A percentile compares a stretch with the other conserved stretches of the same genome.
Evolutionary conservation across 2,888 invertebrate genomes (phyloP).

Genomic region (Pegoplata infirma): DNA sequence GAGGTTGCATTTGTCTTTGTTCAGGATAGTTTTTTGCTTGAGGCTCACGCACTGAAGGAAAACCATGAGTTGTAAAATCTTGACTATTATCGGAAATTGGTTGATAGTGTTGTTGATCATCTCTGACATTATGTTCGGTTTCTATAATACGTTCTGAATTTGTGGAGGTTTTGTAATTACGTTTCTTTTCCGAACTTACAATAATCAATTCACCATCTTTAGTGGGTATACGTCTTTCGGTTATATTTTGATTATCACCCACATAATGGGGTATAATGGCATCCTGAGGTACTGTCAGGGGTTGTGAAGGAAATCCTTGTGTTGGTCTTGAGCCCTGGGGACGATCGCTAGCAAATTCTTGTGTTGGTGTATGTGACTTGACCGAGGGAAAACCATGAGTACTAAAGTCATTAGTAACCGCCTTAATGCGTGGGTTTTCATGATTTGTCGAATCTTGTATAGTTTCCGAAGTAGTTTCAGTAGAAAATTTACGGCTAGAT

Average conservation of each 20-base stretch:
- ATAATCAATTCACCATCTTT: slow-evolving; percentile 68
- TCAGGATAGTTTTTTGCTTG: slow-evolving; percentile 37
- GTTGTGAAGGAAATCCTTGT: slow-evolving; percentile 11
- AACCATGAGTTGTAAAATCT: slow-evolving; percentile 65
- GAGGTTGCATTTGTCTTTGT: slow-evolving; percentile 34
- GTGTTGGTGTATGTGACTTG: slow-evolving; percentile 69
- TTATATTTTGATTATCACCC: slow-evolving; percentile 30
- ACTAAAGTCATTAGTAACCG: slow-evolving; percentile 65
- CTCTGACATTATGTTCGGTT: slow-evolving; percentile 67
- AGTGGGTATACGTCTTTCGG: slow-evolving; percentile 54
- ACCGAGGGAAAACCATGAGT: slow-evolving; percentile 73
- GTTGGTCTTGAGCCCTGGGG: slow-evolving; percentile 53
- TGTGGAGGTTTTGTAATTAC: slow-evolving; percentile 69
- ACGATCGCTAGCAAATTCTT: slow-evolving; percentile 69
- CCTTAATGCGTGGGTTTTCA: slow-evolving; percentile 29
- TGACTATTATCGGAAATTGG: slow-evolving; percentile 36
- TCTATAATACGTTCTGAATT: slow-evolving; percentile 70
- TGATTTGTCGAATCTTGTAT: slow-evolving; percentile 68
- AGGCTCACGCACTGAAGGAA: slow-evolving; percentile 59
- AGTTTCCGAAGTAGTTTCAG: slow-evolving; percentile 75
- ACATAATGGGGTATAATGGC: slow-evolving; percentile 32
- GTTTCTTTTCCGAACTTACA: slow-evolving; percentile 70
- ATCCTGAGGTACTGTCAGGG: slow-evolving; percentile 7
- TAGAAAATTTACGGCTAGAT: slow-evolving; percentile 74
- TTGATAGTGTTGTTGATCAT: slow-evolving; percentile 55